phyloP scores from a whole-genome alignment of 2,113 vertebrate genomes.

The Podarcis muralis region DNA sequence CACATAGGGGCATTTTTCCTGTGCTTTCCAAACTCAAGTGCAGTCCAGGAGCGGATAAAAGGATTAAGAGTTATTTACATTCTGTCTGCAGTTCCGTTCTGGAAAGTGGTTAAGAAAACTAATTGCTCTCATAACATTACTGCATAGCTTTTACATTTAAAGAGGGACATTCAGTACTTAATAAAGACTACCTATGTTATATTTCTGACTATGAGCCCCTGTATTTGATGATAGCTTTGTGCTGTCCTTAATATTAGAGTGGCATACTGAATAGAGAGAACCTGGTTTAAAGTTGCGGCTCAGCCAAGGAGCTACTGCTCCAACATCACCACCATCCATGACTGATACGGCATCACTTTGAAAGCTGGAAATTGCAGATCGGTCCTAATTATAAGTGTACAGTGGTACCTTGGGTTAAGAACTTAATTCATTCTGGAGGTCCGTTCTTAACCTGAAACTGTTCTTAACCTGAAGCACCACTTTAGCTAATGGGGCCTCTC shows the following conservation, averaged over 20 bases:
- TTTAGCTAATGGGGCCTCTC: too few species aligned
- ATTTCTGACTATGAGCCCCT: background rate
- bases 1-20: background rate
- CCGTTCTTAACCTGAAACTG: too few species aligned
- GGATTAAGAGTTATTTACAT: conserved; percentile 24
- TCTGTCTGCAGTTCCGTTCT: conserved; percentile 3
- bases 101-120: conserved; percentile 23
- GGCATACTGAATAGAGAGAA: background rate
- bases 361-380: background rate
- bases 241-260: background rate
- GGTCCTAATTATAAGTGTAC: background rate
- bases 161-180: conserved; percentile 2
- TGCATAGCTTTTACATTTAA: background rate
- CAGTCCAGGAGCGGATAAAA: background rate
- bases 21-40: background rate
- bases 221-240: background rate
- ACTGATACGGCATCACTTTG: background rate
- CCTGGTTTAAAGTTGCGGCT: background rate
- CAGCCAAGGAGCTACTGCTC: background rate
- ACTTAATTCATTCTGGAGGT: too few species aligned
- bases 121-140: conserved; percentile 17
- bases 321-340: background rate
- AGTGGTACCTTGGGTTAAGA: too few species aligned
- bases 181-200: conserved; percentile 13
- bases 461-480: too few species aligned